These are phyloP conservation scores for Pseudoatta argentina DNA, from an alignment of 1,140 invertebrate genomes.

Conservation along the genomic window DNA sequence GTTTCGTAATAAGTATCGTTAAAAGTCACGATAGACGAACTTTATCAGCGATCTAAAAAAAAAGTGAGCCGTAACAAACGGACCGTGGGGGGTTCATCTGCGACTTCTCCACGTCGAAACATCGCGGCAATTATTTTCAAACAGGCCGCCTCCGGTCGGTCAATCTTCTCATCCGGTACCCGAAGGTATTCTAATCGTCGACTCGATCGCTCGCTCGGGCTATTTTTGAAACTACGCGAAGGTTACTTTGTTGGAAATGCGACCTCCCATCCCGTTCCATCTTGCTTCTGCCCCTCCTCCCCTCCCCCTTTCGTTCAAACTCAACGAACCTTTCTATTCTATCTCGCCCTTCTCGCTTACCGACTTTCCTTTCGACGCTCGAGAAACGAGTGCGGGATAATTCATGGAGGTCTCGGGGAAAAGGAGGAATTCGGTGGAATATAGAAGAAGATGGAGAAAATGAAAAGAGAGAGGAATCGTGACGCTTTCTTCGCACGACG, in stretches of 20 bases:
- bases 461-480: neutral
- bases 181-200: conserved; percentile 66
- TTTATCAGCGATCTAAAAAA: conserved; percentile 56
- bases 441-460: conserved; percentile 8
- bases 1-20: neutral
- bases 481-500: conserved; percentile 14
- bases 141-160: conserved; percentile 54
- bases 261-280: conserved; percentile 15
- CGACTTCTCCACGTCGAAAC: conserved; percentile 70
- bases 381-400: conserved; percentile 51
- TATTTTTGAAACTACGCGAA: conserved; percentile 69
- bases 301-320: conserved; percentile 30
- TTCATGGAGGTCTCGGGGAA: conserved; percentile 55
- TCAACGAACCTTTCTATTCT: conserved; percentile 24
- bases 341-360: conserved; percentile 24
- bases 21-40: conserved; percentile 6
- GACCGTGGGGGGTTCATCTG: conserved; percentile 75
- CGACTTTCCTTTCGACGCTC: conserved; percentile 44
- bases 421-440: conserved; percentile 61
- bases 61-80: conserved; percentile 45
- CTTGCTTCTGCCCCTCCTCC: neutral
- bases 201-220: conserved; percentile 43
- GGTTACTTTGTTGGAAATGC: conserved; percentile 50
- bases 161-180: conserved; percentile 53
- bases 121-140: conserved; percentile 70